These are phyloP conservation scores for Drosophila saltans DNA, from an alignment of 1,140 invertebrate genomes.

Conservation along the genomic window DNA sequence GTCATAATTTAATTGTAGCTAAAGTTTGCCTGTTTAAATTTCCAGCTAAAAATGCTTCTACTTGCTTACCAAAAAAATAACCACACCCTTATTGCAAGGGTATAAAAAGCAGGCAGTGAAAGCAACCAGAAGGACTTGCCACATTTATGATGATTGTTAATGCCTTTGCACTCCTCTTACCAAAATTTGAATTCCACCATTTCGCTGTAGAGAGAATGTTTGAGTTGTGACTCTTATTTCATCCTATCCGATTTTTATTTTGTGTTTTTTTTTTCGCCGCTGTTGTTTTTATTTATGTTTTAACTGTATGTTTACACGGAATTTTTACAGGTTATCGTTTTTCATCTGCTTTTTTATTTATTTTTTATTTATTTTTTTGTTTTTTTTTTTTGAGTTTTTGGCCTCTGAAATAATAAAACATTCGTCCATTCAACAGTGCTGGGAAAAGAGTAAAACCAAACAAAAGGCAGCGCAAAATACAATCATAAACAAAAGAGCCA, in stretches of 20 bases:
- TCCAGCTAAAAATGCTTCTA: no score
- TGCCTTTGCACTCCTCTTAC: conserved; percentile 30
- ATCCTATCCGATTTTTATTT: conserved; percentile 1
- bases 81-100: conserved; percentile 18
- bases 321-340: conserved; percentile 14
- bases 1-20: no score
- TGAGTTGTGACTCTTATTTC: conserved; percentile 12
- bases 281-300: conserved; percentile 13
- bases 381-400: not conserved
- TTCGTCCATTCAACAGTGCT: conserved; percentile 1
- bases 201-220: conserved; percentile 1
- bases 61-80: no score
- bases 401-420: conserved; percentile 6
- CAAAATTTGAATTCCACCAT: conserved; percentile 6
- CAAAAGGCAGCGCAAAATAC: conserved; percentile 4
- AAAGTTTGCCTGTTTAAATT: no score
- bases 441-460: conserved; percentile 7
- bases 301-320: conserved; percentile 3
- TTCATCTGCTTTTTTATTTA: not conserved
- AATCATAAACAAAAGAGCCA: conserved; percentile 8
- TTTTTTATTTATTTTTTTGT: not conserved
- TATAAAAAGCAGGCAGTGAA: conserved; percentile 19
- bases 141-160: conserved; percentile 71
- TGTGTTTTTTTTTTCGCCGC: not conserved
- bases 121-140: conserved; percentile 64